Evolutionary conservation across 2,797 vertebrate genomes (phyloP).

Genomic region (Florisuga fusca): DNA sequence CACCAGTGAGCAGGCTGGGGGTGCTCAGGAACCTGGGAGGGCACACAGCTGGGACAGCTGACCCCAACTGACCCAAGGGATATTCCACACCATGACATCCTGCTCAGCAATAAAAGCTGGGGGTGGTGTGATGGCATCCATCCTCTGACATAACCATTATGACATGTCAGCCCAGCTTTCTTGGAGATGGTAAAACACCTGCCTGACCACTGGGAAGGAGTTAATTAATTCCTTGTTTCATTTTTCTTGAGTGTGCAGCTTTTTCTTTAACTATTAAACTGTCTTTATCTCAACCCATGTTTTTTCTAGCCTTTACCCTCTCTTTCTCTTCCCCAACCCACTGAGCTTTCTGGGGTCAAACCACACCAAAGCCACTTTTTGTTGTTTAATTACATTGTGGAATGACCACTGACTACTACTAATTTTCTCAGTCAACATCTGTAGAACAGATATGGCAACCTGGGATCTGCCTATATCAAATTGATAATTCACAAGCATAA

Average conservation of each 20-base stretch:
- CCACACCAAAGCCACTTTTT: not conserved
- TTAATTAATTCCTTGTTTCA: not conserved
- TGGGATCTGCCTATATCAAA: not conserved
- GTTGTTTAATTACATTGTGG: not conserved
- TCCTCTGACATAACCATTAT: not conserved
- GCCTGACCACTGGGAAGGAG: too few species aligned
- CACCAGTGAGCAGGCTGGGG: not conserved
- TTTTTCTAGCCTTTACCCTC: not conserved
- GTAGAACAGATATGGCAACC: not conserved
- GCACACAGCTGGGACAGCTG: not conserved
- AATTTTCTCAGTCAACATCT: not conserved
- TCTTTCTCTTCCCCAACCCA: not conserved
- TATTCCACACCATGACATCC: rapidly evolving
- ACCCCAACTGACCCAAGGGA: not conserved
- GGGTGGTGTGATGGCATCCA: not conserved
- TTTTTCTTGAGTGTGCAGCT: rapidly evolving
- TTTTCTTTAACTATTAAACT: not conserved
- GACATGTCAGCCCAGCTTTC: not conserved
- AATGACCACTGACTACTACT: not conserved
- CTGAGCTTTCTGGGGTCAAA: not conserved
- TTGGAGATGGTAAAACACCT: not conserved
- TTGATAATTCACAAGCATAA: not conserved
- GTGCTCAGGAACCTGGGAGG: not conserved
- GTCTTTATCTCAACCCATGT: not conserved
- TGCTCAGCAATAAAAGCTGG: not conserved